Conservation (phyloP, 2,113 vertebrate genomes). For the Apteryx mantelli region DNA sequence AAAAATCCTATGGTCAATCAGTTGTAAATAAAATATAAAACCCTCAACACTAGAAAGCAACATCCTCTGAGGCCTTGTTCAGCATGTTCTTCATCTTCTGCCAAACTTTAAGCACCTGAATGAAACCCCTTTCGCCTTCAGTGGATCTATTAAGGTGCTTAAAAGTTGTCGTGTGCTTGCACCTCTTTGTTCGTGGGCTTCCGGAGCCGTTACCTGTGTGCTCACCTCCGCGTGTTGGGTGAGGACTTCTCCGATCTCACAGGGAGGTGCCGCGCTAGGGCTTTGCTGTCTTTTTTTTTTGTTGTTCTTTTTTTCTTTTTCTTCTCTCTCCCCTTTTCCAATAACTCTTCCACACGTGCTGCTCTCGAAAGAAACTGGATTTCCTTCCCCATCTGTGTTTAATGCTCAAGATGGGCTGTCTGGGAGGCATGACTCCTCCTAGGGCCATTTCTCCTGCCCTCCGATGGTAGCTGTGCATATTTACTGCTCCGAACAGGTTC, state of each 20-base stretch:
- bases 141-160: rapidly evolving
- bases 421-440: not conserved
- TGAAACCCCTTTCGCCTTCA: not conserved
- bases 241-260: not conserved
- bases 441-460: not conserved
- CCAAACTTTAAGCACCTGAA: not conserved
- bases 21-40: not conserved
- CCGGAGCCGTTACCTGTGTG: rapidly evolving
- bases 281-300: not conserved
- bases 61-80: not conserved
- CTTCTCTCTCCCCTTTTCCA: not conserved
- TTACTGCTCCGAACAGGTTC: not conserved
- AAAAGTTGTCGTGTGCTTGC: not conserved
- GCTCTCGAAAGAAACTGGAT: not conserved
- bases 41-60: not conserved
- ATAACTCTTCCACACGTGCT: rapidly evolving
- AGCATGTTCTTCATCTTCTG: not conserved
- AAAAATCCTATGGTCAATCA: not conserved
- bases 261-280: not conserved
- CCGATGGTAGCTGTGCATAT: not conserved
- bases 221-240: not conserved
- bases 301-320: not conserved
- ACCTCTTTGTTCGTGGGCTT: not conserved
- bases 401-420: not conserved
- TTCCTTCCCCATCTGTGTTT: not conserved